Evolutionary conservation across 30 jellyfish, hydroid and myxozoan genomes (phyloP).

Genomic region (Aurelia aurita): DNA sequence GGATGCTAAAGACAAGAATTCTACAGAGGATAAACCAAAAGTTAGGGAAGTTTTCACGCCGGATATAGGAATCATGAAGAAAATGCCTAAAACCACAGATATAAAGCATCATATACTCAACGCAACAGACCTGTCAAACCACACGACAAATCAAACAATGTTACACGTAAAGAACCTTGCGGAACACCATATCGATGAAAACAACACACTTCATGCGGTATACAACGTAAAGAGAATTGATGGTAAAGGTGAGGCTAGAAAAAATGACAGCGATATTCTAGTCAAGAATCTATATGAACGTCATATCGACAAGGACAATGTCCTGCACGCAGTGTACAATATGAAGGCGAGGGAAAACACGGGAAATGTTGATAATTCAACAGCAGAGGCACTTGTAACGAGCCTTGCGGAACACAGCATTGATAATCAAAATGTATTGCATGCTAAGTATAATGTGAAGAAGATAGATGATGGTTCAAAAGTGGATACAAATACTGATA

Average conservation of each 20-base stretch:
- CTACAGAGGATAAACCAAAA: not conserved
- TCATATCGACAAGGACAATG: constrained; percentile 8
- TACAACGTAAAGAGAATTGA: constrained; percentile 21
- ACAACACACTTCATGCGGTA: constrained; percentile 41
- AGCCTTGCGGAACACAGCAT: constrained; percentile 37
- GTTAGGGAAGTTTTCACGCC: constrained; percentile 41
- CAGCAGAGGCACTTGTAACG: constrained; percentile 22
- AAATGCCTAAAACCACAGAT: constrained; percentile 53
- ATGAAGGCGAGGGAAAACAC: not conserved
- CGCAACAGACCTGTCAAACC: not conserved
- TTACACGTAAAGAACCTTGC: constrained; percentile 2
- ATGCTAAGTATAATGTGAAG: constrained; percentile 6
- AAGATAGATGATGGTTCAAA: not conserved
- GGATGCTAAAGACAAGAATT: not conserved
- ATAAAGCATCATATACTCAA: constrained; percentile 42
- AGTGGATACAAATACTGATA: not conserved
- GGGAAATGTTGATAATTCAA: not conserved
- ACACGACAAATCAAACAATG: not conserved
- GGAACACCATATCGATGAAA: constrained; percentile 27
- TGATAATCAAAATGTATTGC: constrained; percentile 1
- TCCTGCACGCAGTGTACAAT: constrained; percentile 14
- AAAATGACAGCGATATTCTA: not conserved
- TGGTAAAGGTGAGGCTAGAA: not conserved
- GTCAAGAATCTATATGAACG: not conserved
- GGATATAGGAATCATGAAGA: constrained; percentile 52